Evolutionary conservation across 2,113 vertebrate genomes (phyloP), one percentile per base, ranked within the genome.

Genomic region (Leucoraja erinaceus): DNA sequence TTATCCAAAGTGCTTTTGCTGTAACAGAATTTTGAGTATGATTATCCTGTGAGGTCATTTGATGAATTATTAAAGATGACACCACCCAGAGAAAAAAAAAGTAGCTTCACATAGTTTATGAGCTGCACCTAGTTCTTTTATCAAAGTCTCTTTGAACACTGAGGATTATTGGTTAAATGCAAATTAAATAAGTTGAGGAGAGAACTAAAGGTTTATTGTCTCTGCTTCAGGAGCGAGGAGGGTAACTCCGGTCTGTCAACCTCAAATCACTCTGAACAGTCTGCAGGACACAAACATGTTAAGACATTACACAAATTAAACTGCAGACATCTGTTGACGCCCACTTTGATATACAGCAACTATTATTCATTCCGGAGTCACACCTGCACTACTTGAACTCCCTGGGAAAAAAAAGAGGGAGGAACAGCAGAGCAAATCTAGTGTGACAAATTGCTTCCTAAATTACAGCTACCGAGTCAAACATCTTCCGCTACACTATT

Each of bases 401-500:
- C 59, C 28, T 16, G 59, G n/a, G 63, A 20, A 72, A 72, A 22
- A 72, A 72, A 72, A 72, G 31, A 20, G 33, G 7, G n/a, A 20
- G 54, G 56, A 61, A n/a, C 54, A n/a, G n/a, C 56, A 88, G 28
- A 31, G 59, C 28, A 63, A 63, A 88, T 63, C 83, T 66, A 31
- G 5, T 88, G 59, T 31, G 83, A 66, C 22, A 59, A 28, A 88
- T 63, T 66, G 56, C 83, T 63, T 88, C 83, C 83, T 88, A 63
- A 88, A 33, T 88, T 63, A 59, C 59, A 8, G 61, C 83, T 63
- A 31, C 28, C n/a, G 59, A 31, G n/a, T 88, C 83, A 88, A 63
- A 33, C 59, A 88, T 88, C 83, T 88, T 63, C 83, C 59, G n/a
- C n/a, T 88, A 18, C 28, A 88, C 83, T 31, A 66, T 88, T 88